Conservation (phyloP, 2,888 invertebrate genomes). For the Leptogaster cylindrica region DNA sequence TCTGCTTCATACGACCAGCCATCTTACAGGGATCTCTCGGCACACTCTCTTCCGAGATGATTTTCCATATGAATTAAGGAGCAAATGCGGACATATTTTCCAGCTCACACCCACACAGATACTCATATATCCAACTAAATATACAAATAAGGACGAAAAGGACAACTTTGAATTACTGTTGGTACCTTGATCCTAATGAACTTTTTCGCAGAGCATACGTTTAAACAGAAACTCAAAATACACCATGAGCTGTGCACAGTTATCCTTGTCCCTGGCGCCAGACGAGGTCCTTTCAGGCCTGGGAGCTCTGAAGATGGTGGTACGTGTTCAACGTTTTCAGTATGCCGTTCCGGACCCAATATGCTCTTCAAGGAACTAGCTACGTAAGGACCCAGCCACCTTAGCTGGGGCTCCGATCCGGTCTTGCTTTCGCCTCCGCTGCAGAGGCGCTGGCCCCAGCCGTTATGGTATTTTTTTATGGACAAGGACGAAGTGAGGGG, state of each 20-base stretch:
- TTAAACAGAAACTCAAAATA: slow-evolving; percentile 1
- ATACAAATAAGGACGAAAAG: neutral
- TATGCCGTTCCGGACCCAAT: neutral
- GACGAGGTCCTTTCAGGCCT: neutral
- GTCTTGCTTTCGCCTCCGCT: neutral
- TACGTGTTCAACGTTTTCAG: neutral
- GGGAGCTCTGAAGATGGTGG: neutral
- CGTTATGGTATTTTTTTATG: neutral
- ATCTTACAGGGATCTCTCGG: neutral
- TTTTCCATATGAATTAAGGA: neutral
- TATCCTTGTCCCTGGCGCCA: slow-evolving; percentile 1
- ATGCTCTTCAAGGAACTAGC: too few species aligned
- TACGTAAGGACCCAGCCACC: neutral
- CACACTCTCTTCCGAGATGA: neutral
- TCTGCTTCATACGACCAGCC: too few species aligned
- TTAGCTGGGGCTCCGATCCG: neutral
- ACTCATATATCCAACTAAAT: too few species aligned
- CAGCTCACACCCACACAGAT: neutral
- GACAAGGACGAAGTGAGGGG: neutral
- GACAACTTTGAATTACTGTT: slow-evolving; percentile 3
- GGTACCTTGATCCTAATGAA: neutral
- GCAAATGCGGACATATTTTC: neutral
- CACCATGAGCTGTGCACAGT: neutral
- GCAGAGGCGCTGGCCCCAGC: neutral
- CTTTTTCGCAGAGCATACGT: slow-evolving; percentile 27